Evolutionary conservation across 2,888 invertebrate genomes (phyloP).

Genomic region (Carpatolechia fugitivella): DNA sequence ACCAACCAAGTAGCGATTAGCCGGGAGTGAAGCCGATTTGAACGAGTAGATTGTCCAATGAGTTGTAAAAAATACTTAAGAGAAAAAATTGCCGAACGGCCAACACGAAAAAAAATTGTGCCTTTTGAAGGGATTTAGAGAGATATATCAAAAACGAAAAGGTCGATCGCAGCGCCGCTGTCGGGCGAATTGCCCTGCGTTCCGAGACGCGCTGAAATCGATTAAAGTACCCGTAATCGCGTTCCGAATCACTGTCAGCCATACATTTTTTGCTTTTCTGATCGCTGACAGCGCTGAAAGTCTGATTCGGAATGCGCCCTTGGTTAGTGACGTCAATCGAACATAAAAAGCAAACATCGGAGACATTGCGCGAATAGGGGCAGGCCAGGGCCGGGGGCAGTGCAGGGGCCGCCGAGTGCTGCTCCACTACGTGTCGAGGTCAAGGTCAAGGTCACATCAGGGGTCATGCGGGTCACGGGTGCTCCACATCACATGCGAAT

Average conservation of each 20-base stretch:
- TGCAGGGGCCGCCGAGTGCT: constrained; percentile 33
- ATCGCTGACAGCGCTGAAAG: no score
- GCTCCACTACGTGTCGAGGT: constrained; percentile 18
- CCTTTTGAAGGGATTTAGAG: background rate
- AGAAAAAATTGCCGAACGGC: constrained; percentile 26
- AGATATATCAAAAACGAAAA: background rate
- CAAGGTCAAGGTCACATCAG: constrained; percentile 29
- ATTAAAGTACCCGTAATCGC: no score
- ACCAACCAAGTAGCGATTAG: constrained; percentile 16
- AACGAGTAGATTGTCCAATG: constrained; percentile 1
- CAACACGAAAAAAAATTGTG: constrained; percentile 15
- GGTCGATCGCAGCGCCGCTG: background rate
- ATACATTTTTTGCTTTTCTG: no score
- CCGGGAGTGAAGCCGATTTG: constrained; percentile 16
- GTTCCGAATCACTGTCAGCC: no score
- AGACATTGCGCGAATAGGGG: constrained; percentile 38
- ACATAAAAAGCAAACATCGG: constrained; percentile 57
- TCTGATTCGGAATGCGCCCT: no score
- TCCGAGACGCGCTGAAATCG: no score
- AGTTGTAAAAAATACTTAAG: constrained; percentile 13
- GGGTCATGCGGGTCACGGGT: constrained; percentile 76
- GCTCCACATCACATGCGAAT: constrained; percentile 69
- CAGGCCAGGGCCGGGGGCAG: constrained; percentile 27
- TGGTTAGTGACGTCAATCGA: constrained; percentile 6
- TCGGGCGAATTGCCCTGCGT: no score